Evolutionary conservation across 2,888 invertebrate species (phyloP).

Genomic region (Tinea pellionella): DNA sequence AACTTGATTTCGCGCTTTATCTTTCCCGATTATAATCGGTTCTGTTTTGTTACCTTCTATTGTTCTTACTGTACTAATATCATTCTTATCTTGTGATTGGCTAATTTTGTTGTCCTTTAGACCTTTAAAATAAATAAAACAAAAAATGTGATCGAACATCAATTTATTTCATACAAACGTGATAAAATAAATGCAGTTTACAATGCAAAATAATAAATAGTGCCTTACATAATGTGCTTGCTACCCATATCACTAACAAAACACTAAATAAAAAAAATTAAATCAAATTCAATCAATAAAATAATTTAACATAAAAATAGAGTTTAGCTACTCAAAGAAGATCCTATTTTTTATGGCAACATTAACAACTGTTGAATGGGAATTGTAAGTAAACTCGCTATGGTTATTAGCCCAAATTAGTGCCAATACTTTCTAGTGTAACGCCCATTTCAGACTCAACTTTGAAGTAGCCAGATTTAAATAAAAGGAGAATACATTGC

Average conservation of each 20-base stretch:
- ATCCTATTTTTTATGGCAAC: too few relatives aligned
- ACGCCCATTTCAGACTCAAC: too few relatives aligned
- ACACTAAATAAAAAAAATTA: neutral
- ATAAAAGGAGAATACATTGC: too few relatives aligned
- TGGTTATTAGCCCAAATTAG: too few relatives aligned
- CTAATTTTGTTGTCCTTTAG: slow-evolving; percentile 16
- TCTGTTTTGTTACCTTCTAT: slow-evolving; percentile 17
- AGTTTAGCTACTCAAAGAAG: too few relatives aligned
- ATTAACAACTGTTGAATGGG: too few relatives aligned
- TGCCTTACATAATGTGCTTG: neutral
- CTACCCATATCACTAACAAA: neutral
- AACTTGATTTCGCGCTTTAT: slow-evolving; percentile 16
- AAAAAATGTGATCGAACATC: slow-evolving; percentile 22
- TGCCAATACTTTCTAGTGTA: too few relatives aligned
- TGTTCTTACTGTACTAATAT: slow-evolving; percentile 16
- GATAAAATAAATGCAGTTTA: neutral
- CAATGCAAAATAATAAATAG: neutral
- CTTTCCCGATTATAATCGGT: slow-evolving; percentile 15
- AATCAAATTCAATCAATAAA: neutral
- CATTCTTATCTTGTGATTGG: slow-evolving; percentile 14
- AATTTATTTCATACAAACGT: slow-evolving; percentile 21
- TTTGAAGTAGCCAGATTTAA: too few relatives aligned
- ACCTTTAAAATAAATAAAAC: slow-evolving; percentile 31
- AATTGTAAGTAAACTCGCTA: too few relatives aligned
- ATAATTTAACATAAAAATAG: neutral